Evolutionary conservation across 2,113 vertebrate species (phyloP).

Genomic region (Campylomormyrus tamandua): DNA sequence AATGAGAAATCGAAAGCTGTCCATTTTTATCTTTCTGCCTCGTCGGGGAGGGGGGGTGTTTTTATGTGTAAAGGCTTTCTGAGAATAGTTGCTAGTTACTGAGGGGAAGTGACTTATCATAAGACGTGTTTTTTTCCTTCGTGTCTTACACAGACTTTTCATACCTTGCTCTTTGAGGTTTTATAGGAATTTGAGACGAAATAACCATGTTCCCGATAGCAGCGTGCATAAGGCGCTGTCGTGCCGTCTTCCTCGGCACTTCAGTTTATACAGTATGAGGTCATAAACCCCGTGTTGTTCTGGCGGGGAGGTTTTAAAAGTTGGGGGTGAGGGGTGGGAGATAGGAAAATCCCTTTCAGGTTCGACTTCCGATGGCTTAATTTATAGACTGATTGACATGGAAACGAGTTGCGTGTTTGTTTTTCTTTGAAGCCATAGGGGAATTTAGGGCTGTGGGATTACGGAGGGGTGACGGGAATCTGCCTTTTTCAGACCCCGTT

Average conservation of each 20-base stretch:
- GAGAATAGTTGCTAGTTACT: neutral
- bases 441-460: conserved; percentile 36
- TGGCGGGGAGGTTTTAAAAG: conserved; percentile 13
- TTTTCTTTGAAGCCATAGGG: conserved; percentile 44
- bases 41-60: conserved; percentile 31
- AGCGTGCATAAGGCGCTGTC: neutral
- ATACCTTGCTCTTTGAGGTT: neutral
- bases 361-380: conserved; percentile 45
- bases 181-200: neutral
- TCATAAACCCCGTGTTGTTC: conserved; percentile 42
- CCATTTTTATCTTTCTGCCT: conserved; percentile 57
- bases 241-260: neutral
- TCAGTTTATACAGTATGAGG: conserved; percentile 40
- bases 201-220: neutral
- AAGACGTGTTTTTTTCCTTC: neutral
- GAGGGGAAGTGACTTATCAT: conserved; percentile 20
- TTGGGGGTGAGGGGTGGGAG: conserved; percentile 36
- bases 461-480: conserved; percentile 7
- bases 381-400: conserved; percentile 38
- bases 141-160: neutral
- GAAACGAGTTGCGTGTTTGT: conserved; percentile 42
- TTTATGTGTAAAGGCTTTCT: conserved; percentile 26
- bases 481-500: neutral
- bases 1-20: conserved; percentile 61
- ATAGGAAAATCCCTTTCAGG: conserved; percentile 32